Conservation (phyloP, 1,140 invertebrate species). For the Eupeodes corollae region DNA sequence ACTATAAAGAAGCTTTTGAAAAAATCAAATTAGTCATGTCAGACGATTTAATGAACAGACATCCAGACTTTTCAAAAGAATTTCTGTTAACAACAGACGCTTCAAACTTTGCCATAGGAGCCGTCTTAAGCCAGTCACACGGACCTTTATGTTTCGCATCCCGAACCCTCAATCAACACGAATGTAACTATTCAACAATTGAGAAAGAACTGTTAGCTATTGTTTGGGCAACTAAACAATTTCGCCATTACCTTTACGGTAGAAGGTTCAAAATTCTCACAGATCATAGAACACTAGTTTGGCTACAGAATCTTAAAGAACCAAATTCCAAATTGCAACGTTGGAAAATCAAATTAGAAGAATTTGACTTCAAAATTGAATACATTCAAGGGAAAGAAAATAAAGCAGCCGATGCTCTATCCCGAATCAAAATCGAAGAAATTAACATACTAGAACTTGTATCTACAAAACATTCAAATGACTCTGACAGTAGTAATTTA, state of each 20-base stretch:
- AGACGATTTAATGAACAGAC: conserved; percentile 5
- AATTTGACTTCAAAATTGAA: too few species aligned
- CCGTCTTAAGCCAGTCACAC: too few species aligned
- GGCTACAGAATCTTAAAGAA: conserved; percentile 8
- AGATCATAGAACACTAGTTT: conserved; percentile 13
- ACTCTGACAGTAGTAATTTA: conserved; percentile 1
- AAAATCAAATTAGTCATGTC: conserved; percentile 2
- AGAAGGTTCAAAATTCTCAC: too few species aligned
- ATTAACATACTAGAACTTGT: conserved; percentile 1
- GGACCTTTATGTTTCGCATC: conserved; percentile 8
- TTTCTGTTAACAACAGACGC: conserved; percentile 17
- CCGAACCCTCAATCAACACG: conserved; percentile 12
- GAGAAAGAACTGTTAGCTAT: conserved; percentile 15
- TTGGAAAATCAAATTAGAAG: too few species aligned
- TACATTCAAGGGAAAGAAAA: too few species aligned
- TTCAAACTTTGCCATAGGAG: too few species aligned
- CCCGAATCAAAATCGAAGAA: too few species aligned
- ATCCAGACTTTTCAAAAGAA: too few species aligned
- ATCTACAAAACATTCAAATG: neutral
- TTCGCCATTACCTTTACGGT: too few species aligned
- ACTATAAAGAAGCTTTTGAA: neutral
- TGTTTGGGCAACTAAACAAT: too few species aligned
- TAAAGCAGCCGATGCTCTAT: conserved; percentile 12
- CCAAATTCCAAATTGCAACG: too few species aligned
- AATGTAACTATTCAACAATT: conserved; percentile 11